Evolutionary conservation across 2,797 vertebrate genomes (phyloP).

Genomic region (Gymnothorax javanicus): DNA sequence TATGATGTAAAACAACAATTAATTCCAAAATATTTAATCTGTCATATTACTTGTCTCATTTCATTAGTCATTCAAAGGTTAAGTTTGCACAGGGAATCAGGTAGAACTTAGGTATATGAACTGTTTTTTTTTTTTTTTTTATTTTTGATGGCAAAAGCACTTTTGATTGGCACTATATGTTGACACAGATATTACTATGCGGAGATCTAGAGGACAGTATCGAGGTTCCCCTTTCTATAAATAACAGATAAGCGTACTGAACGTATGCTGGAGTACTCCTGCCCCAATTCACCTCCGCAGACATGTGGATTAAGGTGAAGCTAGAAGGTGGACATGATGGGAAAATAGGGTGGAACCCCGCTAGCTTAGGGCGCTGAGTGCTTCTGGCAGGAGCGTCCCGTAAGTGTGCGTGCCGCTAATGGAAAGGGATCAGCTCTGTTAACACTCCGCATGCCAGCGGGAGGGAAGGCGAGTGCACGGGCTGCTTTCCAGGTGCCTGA

Average conservation of each 20-base stretch:
- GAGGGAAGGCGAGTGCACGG: neutral
- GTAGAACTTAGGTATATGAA: neutral
- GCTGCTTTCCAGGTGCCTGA: neutral
- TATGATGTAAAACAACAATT: neutral
- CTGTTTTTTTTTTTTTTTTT: neutral
- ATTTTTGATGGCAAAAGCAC: neutral
- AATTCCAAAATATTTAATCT: neutral
- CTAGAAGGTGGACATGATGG: neutral
- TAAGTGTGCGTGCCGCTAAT: conserved; percentile 19
- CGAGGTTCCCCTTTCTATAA: neutral
- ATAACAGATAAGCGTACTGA: neutral
- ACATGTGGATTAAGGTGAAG: neutral
- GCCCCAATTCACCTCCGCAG: neutral
- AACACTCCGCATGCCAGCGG: neutral
- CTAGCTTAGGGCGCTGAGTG: neutral
- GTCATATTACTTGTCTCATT: neutral
- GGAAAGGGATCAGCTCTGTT: conserved; percentile 19
- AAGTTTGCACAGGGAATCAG: neutral
- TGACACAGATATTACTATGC: neutral
- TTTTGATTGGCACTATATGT: neutral
- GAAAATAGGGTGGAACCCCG: neutral
- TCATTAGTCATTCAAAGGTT: neutral
- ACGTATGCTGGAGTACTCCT: neutral
- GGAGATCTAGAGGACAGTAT: conserved; percentile 2
- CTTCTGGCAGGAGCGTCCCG: neutral